These are phyloP conservation scores for Nautilus pompilius DNA, from an alignment of 1,140 invertebrate genomes.

Conservation along the genomic window DNA sequence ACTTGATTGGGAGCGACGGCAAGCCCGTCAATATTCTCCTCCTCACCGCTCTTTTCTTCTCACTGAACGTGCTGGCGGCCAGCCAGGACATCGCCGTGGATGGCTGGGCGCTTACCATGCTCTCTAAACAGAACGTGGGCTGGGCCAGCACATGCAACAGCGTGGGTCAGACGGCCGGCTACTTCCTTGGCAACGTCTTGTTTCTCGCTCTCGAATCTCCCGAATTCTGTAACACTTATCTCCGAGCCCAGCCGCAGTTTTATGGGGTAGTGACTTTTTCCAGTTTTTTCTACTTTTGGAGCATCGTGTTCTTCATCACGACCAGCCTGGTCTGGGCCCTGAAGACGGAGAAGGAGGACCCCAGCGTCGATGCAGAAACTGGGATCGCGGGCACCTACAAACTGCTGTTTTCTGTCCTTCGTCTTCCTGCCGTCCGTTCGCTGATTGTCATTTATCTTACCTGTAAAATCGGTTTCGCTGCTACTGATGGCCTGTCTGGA, in stretches of 20 bases:
- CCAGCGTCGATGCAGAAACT: conserved; percentile 59
- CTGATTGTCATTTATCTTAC: conserved; percentile 83
- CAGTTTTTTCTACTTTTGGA: conserved; percentile 94
- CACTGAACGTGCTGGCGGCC: conserved; percentile 92
- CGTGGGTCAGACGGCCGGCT: conserved; percentile 96
- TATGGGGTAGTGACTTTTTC: conserved; percentile 81
- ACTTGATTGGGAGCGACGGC: conserved; percentile 23
- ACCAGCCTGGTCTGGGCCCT: conserved; percentile 88
- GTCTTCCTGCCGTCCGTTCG: conserved; percentile 72
- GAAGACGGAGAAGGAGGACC: conserved; percentile 74
- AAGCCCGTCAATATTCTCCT: conserved; percentile 73
- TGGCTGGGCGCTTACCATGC: conserved; percentile 99
- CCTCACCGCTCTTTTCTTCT: conserved; percentile 84
- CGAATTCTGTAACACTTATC: conserved; percentile 92
- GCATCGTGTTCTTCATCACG: conserved; percentile 81
- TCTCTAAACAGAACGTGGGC: conserved; percentile 92
- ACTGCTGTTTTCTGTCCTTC: conserved; percentile 78
- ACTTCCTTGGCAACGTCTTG: conserved; percentile 94
- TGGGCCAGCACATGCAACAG: conserved; percentile 99
- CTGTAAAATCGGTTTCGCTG: conserved; percentile 89
- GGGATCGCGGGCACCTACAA: conserved; percentile 80
- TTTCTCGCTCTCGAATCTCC: conserved; percentile 97
- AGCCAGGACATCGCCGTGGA: conserved; percentile 99
- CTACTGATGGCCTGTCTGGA: conserved; percentile 90
- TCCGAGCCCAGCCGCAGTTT: conserved; percentile 70